These are phyloP conservation scores for Acipenser oxyrinchus DNA, from an alignment of 2,797 vertebrate genomes.

Conservation along the genomic window DNA sequence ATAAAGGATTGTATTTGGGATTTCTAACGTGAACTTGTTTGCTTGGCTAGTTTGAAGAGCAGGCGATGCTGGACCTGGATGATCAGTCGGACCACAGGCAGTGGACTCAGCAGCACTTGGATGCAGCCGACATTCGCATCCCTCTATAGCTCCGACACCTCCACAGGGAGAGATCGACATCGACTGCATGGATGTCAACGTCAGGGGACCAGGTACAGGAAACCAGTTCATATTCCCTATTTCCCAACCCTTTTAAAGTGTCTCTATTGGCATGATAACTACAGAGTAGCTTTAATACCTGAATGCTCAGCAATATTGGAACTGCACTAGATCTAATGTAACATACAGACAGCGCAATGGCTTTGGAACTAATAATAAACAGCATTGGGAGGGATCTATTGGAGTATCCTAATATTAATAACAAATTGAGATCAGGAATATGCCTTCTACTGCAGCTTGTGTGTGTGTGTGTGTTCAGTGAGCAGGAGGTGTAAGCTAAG, in stretches of 20 bases:
- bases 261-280: no score
- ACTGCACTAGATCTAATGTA: no score
- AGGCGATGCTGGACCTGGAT: constrained; percentile 71
- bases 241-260: no score
- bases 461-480: constrained; percentile 17
- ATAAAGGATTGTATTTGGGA: not conserved
- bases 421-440: no score
- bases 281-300: no score
- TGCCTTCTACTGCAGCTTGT: not conserved
- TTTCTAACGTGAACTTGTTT: not conserved
- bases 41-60: constrained; percentile 75
- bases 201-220: constrained; percentile 82
- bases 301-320: no score
- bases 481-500: constrained; percentile 53
- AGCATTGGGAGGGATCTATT: no score
- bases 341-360: no score
- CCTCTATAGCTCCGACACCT: constrained; percentile 87
- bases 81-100: constrained; percentile 88
- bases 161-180: constrained; percentile 91
- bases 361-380: no score
- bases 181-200: constrained; percentile 94
- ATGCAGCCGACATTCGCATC: constrained; percentile 86
- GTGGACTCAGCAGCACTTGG: constrained; percentile 97
- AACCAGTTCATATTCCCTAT: not conserved
- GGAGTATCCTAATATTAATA: no score